Evolutionary conservation across 2,797 vertebrate genomes (phyloP).

Genomic region (Fistularia commersonii): DNA sequence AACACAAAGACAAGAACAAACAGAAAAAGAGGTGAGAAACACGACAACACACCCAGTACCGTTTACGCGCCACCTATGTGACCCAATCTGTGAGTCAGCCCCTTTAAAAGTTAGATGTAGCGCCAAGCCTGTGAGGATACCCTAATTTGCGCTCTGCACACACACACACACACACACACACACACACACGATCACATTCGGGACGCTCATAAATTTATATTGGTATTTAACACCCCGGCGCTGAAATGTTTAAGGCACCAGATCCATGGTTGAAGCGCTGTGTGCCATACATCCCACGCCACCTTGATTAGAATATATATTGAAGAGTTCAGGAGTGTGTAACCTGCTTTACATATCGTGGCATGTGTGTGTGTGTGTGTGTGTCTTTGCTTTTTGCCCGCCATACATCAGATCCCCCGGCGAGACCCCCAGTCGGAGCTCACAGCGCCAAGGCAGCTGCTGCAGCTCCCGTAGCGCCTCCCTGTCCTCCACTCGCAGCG

Average conservation of each 20-base stretch:
- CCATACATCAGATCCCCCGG: slow-evolving; percentile 78
- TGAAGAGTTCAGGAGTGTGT: slow-evolving; percentile 28
- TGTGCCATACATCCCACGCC: slow-evolving; percentile 3
- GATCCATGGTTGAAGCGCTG: neutral
- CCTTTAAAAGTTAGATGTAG: too few relatives aligned
- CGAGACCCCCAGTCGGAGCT: slow-evolving; percentile 82
- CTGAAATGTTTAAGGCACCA: neutral
- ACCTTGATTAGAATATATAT: slow-evolving; percentile 46
- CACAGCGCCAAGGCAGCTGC: slow-evolving; percentile 87
- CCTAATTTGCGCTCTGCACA: too few relatives aligned
- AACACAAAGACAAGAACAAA: slow-evolving; percentile 96
- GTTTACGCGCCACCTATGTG: too few relatives aligned
- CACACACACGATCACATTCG: too few relatives aligned
- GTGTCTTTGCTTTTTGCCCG: slow-evolving; percentile 25
- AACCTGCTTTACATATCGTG: slow-evolving; percentile 26
- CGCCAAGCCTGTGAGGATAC: too few relatives aligned
- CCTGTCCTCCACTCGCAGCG: slow-evolving; percentile 83
- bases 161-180: too few relatives aligned
- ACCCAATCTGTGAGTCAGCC: too few relatives aligned
- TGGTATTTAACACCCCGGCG: slow-evolving; percentile 32
- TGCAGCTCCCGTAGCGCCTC: slow-evolving; percentile 89
- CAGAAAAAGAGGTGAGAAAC: slow-evolving; percentile 85
- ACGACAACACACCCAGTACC: neutral
- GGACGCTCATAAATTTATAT: slow-evolving; percentile 55
- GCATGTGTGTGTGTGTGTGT: slow-evolving; percentile 18